Percentiles rank a stretch among this genome's conserved stretches.
These are phyloP conservation scores for Drosophila ironensis DNA, from an alignment of 1,140 invertebrate species.

Conservation along the genomic window DNA sequence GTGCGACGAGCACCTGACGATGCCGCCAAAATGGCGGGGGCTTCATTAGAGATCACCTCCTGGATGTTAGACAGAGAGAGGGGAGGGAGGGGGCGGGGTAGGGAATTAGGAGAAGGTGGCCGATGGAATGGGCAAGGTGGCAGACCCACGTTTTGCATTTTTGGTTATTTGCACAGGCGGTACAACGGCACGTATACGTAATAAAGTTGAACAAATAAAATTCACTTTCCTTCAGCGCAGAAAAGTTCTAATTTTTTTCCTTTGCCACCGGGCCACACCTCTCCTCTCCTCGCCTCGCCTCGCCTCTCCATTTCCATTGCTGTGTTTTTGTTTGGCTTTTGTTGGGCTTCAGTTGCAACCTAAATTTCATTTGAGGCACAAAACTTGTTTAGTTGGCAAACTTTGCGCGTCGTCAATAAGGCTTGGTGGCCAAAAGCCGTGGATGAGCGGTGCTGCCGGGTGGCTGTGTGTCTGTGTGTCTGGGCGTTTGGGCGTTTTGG, in stretches of 20 bases:
- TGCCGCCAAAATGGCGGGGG: slow-evolving; percentile 39
- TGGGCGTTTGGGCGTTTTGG: slow-evolving; percentile 1
- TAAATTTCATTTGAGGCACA: slow-evolving; percentile 80
- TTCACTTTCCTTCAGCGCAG: slow-evolving; percentile 71
- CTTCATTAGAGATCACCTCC: slow-evolving; percentile 69
- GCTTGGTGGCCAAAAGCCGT: slow-evolving; percentile 40
- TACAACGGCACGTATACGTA: slow-evolving; percentile 77
- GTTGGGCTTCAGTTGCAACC: slow-evolving; percentile 79
- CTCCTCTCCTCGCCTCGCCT: neutral
- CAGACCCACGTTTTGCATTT: slow-evolving; percentile 66
- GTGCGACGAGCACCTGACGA: slow-evolving; percentile 63
- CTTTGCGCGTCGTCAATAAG: slow-evolving; percentile 79
- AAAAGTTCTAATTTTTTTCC: slow-evolving; percentile 77
- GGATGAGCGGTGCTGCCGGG: neutral
- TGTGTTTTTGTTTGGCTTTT: slow-evolving; percentile 70
- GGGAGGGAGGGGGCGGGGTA: neutral
- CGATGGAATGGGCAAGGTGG: neutral
- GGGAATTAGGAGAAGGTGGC: neutral
- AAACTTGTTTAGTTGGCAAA: slow-evolving; percentile 81
- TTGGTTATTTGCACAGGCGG: slow-evolving; percentile 75
- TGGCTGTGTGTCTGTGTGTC: too few species aligned
- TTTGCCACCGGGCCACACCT: neutral
- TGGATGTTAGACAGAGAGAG: neutral
- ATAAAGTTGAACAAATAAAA: slow-evolving; percentile 81
- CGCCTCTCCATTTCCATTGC: slow-evolving; percentile 12